These are phyloP conservation scores for Calliopsis andreniformis DNA, from an alignment of 1,140 invertebrate species.

Conservation along the genomic window DNA sequence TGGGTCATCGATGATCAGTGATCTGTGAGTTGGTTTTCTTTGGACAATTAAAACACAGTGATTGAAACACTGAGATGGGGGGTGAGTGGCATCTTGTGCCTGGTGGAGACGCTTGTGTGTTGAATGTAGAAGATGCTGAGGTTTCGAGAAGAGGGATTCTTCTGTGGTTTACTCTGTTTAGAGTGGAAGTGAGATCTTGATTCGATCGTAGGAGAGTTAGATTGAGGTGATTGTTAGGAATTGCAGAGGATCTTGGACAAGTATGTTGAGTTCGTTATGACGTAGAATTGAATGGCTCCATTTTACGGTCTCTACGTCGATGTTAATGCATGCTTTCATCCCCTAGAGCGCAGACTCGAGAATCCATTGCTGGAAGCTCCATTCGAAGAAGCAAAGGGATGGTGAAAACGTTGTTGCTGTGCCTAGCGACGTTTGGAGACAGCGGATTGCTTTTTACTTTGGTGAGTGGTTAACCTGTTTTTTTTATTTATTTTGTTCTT, in stretches of 20 bases:
- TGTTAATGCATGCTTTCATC: constrained; percentile 41
- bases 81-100: neutral
- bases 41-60: too few species aligned
- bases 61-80: neutral
- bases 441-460: neutral
- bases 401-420: neutral
- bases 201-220: neutral
- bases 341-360: constrained; percentile 42
- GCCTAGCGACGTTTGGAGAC: neutral
- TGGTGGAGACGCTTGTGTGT: neutral
- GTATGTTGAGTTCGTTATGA: neutral
- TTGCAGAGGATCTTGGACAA: neutral
- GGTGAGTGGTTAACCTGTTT: constrained; percentile 16
- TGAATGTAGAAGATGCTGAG: neutral
- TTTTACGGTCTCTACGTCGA: neutral
- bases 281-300: neutral
- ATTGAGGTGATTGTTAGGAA: too few species aligned
- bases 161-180: too few species aligned
- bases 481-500: neutral
- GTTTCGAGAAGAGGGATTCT: too few species aligned
- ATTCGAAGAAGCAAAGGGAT: neutral
- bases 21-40: neutral
- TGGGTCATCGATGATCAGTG: neutral
- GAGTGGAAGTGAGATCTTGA: too few species aligned
- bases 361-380: constrained; percentile 24